Conservation (phyloP, 2,113 vertebrate species). For the Pyrgilauda ruficollis region DNA sequence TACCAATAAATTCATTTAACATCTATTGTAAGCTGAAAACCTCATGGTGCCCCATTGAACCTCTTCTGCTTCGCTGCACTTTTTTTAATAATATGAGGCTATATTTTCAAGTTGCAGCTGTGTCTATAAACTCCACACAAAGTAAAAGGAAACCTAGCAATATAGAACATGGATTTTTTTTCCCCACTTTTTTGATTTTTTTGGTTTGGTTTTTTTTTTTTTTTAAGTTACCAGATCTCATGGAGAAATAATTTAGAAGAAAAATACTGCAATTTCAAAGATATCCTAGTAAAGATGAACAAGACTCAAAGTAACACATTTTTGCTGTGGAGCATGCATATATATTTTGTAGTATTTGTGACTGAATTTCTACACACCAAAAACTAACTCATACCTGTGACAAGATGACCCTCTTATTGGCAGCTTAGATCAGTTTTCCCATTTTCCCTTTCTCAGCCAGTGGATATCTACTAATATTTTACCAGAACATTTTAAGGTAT, state of each 20-base stretch:
- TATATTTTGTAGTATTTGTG: neutral
- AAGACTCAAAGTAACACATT: neutral
- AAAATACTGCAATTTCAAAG: neutral
- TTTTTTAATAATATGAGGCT: neutral
- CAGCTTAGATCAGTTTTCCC: neutral
- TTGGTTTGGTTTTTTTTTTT: neutral
- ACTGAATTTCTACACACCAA: neutral
- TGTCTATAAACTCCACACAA: neutral
- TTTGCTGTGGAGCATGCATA: neutral
- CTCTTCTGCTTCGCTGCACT: neutral
- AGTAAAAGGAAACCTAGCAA: neutral
- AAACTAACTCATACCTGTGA: neutral
- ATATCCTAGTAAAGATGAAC: neutral
- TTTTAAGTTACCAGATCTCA: neutral
- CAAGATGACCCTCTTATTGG: neutral
- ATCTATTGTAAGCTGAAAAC: neutral
- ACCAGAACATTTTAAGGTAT: neutral
- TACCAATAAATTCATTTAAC: neutral
- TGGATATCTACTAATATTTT: neutral
- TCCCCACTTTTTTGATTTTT: rapidly evolving
- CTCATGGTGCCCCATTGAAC: neutral
- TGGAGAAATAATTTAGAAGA: neutral
- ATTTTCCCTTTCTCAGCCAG: neutral
- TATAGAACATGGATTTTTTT: rapidly evolving
- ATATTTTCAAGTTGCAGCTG: neutral